Evolutionary conservation across 2,888 invertebrate species (phyloP).

Genomic region (Psylliodes chrysocephalus): DNA sequence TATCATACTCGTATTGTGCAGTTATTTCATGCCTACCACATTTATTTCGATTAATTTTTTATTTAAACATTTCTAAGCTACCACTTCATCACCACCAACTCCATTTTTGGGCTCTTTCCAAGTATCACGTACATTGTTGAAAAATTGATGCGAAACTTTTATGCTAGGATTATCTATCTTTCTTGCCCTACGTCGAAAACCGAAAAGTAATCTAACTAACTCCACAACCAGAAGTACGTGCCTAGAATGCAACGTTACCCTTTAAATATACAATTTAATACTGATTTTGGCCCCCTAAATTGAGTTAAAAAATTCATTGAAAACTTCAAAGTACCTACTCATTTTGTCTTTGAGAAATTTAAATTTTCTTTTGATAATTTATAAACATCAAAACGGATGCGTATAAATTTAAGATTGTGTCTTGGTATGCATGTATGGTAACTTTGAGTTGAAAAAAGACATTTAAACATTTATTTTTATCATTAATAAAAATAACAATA

Average conservation of each 20-base stretch:
- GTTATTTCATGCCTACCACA: no score
- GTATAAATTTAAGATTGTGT: no score
- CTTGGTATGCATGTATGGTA: no score
- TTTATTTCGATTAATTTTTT: no score
- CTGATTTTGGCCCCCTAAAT: slow-evolving; percentile 9
- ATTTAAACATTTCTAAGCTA: no score
- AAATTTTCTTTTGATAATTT: not conserved
- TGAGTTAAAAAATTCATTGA: slow-evolving; percentile 10
- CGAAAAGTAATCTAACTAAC: slow-evolving; percentile 53
- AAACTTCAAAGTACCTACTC: not conserved
- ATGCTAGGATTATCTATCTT: slow-evolving; percentile 44
- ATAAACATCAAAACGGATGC: no score
- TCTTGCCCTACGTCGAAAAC: slow-evolving; percentile 16
- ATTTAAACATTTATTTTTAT: no score
- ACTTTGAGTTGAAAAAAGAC: no score
- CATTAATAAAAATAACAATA: no score
- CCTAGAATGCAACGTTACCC: slow-evolving; percentile 46
- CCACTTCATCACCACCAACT: slow-evolving; percentile 1
- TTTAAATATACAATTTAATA: slow-evolving; percentile 52
- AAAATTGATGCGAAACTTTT: slow-evolving; percentile 30
- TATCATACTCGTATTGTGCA: no score
- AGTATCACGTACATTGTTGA: slow-evolving; percentile 31
- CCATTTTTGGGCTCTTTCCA: slow-evolving; percentile 5
- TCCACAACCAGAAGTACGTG: slow-evolving; percentile 53
- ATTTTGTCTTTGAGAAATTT: not conserved